Base-by-base conservation (phyloP, 2,888 invertebrate species). In the Punctoribates punctum region DNA sequence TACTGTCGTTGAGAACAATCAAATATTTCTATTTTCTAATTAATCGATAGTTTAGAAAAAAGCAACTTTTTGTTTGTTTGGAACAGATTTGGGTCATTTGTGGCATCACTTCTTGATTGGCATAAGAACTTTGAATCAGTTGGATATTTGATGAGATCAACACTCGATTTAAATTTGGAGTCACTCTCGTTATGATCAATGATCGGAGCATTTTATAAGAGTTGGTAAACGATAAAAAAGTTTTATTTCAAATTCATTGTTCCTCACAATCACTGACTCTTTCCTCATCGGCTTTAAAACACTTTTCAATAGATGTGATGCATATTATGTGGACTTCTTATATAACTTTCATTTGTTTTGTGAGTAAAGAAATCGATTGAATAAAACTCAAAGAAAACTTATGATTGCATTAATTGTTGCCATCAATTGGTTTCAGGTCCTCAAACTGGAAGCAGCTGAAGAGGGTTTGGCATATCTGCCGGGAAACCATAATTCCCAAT, bases 81-180 rank as follows among this genome's bases (percentile, higher is more conserved):
- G 34, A 15, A 6, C n/a, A 67, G 15, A 67, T 38, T 67, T 38
- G 38, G 65, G 65, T 67, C 65, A 67, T 38, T 67, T n/a, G 17
- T 20, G n/a, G 65, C 4, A 60, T 20, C 38, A 17, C 11, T 34
- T n/a, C 38, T 67, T 67, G 5, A 29, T 62, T 6, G 27, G n/a
- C 23, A 57, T 9, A 57, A 54, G 20, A 54, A 57, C 23, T 57
- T 57, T 23, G 20, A 51, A 51, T n/a, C n/a, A 4, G 38, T 20
- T 67, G 38, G 65, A 67, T 67, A 67, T 62, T 38, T n/a, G 65
- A 67, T 67, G 65, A 67, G 65, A 67, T 67, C 65, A 67, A 67
- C 13, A 67, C 27, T 38, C 65, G 38, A 38, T 38, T 67, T 20
- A 67, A 67, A 9, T 34, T 38, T 38, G 17, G 20, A 67, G 17